Evolutionary conservation across 2,888 invertebrate species (phyloP).

Genomic region (Megamerina dolium): DNA sequence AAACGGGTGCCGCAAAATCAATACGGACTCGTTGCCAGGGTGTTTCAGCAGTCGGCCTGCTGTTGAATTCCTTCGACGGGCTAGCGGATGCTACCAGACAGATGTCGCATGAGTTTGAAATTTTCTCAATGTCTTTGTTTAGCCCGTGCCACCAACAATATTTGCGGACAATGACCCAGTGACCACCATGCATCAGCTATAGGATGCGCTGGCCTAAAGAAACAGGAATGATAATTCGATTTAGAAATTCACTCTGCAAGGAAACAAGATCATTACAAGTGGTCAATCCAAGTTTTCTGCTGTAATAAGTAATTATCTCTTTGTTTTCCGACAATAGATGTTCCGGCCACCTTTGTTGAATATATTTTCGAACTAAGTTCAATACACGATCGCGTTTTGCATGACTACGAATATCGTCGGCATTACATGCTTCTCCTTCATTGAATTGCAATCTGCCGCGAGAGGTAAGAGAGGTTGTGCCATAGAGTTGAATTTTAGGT

Average conservation of each 20-base stretch:
- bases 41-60: background rate
- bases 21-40: background rate
- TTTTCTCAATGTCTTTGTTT: background rate
- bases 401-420: conserved; percentile 1
- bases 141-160: background rate
- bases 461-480: conserved; percentile 11
- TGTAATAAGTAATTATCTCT: too few relatives aligned
- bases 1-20: background rate
- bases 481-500: conserved; percentile 12
- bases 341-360: conserved; percentile 13
- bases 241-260: too few relatives aligned
- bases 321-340: too few relatives aligned
- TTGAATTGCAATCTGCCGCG: conserved; percentile 13
- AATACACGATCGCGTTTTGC: conserved; percentile 4
- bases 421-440: conserved; percentile 5
- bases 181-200: background rate
- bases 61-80: background rate
- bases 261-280: too few relatives aligned
- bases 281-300: too few relatives aligned
- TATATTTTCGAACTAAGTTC: background rate
- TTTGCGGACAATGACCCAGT: background rate
- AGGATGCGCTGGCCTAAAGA: too few relatives aligned
- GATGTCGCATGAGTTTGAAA: background rate
- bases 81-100: background rate
- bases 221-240: too few relatives aligned